phyloP scores from a whole-genome alignment of 2,888 invertebrate genomes.

The Achlya flavicornis region DNA sequence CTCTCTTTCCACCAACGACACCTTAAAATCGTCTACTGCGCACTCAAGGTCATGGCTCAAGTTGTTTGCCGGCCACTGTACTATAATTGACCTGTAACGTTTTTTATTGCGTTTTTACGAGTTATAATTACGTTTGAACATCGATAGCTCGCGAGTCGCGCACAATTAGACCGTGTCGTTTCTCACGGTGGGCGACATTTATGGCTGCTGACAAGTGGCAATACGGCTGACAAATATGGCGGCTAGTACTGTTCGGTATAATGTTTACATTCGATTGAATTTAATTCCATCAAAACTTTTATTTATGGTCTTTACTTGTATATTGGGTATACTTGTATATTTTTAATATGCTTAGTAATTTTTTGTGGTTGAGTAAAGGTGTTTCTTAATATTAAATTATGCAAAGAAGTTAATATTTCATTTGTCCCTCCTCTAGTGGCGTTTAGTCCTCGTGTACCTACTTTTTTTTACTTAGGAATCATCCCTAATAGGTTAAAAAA shows the following conservation, averaged over 20 bases:
- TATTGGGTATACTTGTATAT: too few relatives aligned
- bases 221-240: conserved; percentile 28
- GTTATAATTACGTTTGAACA: background rate
- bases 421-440: too few relatives aligned
- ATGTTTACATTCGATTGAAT: conserved; percentile 16
- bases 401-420: too few relatives aligned
- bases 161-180: conserved; percentile 16
- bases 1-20: too few relatives aligned
- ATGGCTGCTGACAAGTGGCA: conserved; percentile 21
- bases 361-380: too few relatives aligned
- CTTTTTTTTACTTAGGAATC: too few relatives aligned
- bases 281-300: background rate
- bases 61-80: too few relatives aligned
- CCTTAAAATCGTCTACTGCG: too few relatives aligned
- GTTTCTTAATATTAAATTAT: too few relatives aligned
- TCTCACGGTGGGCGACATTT: conserved; percentile 29
- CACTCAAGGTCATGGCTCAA: too few relatives aligned
- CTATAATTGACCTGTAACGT: conserved; percentile 1
- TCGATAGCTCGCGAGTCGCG: conserved; percentile 2
- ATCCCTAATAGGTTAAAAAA: too few relatives aligned
- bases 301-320: background rate
- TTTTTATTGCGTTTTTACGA: background rate
- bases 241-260: conserved; percentile 31
- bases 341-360: background rate
- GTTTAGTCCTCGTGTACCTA: too few relatives aligned